Conservation (phyloP, 2,888 invertebrate species). For the Ophion obscuratus region DNA sequence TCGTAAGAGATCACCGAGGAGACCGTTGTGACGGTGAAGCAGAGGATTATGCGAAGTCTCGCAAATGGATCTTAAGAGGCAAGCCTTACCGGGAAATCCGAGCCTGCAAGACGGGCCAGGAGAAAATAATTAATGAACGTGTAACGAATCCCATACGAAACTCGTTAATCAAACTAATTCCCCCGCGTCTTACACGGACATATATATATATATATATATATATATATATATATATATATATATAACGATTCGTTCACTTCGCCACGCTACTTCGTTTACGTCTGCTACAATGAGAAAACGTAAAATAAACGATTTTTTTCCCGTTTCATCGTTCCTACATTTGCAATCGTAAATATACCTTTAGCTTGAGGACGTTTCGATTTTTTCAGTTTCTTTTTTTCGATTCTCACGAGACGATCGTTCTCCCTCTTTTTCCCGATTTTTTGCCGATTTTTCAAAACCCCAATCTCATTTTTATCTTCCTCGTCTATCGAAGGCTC, state of each 20-base stretch:
- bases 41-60: slow-evolving; percentile 75
- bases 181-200: background rate
- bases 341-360: background rate
- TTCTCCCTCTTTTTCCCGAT: too few relatives aligned
- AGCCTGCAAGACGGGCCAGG: slow-evolving; percentile 69
- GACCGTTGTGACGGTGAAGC: slow-evolving; percentile 76
- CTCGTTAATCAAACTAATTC: slow-evolving; percentile 9
- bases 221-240: too few relatives aligned
- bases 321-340: background rate
- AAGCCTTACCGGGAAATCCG: slow-evolving; percentile 79
- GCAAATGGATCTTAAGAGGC: slow-evolving; percentile 81
- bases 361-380: background rate
- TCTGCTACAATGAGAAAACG: background rate
- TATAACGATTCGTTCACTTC: background rate
- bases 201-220: too few relatives aligned
- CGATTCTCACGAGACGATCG: background rate
- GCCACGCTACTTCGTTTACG: background rate
- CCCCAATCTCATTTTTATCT: too few relatives aligned
- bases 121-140: slow-evolving; percentile 37
- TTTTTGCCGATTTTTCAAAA: too few relatives aligned
- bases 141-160: slow-evolving; percentile 18
- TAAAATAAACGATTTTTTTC: background rate
- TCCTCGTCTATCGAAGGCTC: too few relatives aligned
- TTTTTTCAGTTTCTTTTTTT: background rate
- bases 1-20: slow-evolving; percentile 79